Percentiles rank a stretch among this genome's conserved stretches.
Evolutionary conservation across 92 coral and sea anemone genomes (phyloP).

Genomic region (Desmophyllum pertusum): DNA sequence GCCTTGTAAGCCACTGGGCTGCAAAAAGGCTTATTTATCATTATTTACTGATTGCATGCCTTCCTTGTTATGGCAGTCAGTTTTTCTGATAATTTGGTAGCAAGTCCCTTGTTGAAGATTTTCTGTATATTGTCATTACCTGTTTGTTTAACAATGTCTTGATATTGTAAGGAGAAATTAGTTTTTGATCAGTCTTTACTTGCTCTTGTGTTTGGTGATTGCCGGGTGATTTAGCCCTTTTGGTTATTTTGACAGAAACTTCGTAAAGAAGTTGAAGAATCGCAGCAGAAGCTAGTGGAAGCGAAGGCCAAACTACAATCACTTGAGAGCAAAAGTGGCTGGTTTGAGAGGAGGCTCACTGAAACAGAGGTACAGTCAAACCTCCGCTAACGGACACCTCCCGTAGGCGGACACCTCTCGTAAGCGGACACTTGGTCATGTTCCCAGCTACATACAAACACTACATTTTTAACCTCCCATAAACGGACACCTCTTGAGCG

Average conservation of each 20-base stretch:
- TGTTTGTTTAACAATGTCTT: not conserved
- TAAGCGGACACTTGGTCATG: too few species aligned
- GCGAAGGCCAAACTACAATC: slow-evolving; percentile 78
- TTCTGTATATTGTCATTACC: not conserved
- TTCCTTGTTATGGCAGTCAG: too few species aligned
- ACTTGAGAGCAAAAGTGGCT: slow-evolving; percentile 87
- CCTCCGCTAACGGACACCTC: too few species aligned
- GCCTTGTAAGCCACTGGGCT: too few species aligned
- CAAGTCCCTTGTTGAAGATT: not conserved
- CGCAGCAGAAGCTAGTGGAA: slow-evolving; percentile 76
- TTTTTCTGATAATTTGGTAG: too few species aligned
- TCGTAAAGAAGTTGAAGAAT: slow-evolving; percentile 88
- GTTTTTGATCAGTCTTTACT: too few species aligned
- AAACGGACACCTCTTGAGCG: too few species aligned
- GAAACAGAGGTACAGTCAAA: slow-evolving; percentile 78
- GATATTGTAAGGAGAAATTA: not conserved
- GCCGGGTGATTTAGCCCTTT: not conserved
- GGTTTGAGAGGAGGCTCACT: slow-evolving; percentile 94
- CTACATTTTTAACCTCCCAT: too few species aligned
- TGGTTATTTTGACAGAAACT: slow-evolving; percentile 70
- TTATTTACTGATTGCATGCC: too few species aligned
- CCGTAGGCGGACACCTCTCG: too few species aligned
- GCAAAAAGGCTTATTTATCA: too few species aligned
- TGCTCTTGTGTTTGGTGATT: not conserved
- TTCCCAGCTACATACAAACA: too few species aligned